Evolutionary conservation across 2,797 vertebrate genomes (phyloP).

Genomic region (Ciconia nigra): DNA sequence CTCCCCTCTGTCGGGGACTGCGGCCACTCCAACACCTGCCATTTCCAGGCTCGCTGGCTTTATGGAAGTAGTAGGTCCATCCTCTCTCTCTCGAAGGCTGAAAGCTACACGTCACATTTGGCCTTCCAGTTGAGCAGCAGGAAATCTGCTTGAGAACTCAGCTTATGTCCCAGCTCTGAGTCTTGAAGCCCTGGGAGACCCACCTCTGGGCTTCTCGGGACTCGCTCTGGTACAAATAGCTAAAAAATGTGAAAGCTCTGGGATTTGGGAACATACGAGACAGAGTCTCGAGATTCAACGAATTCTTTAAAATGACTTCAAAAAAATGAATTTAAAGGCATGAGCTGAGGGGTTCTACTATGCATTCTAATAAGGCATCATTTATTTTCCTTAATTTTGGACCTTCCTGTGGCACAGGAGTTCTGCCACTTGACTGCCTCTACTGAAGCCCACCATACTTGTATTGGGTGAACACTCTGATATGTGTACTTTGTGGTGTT

Average conservation of each 20-base stretch:
- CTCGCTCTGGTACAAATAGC: not conserved
- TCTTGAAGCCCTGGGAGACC: not conserved
- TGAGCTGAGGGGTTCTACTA: not conserved
- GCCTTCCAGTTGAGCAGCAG: not conserved
- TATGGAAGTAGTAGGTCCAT: not conserved
- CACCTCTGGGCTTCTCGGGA: accelerated
- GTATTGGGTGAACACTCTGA: not conserved
- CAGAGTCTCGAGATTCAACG: not conserved
- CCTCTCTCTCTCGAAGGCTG: not conserved
- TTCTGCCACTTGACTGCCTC: not conserved
- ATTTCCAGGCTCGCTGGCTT: not conserved
- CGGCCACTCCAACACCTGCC: not conserved
- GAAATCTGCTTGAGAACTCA: not conserved
- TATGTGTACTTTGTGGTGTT: not conserved
- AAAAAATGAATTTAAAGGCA: not conserved
- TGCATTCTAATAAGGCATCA: not conserved
- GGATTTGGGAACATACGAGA: not conserved
- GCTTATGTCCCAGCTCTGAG: not conserved
- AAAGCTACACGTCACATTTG: not conserved
- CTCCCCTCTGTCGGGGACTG: not conserved
- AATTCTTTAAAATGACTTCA: not conserved
- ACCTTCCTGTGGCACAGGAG: not conserved
- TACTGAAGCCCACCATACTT: not conserved
- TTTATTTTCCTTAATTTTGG: not conserved
- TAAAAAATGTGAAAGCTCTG: not conserved